Evolutionary conservation across 2,888 invertebrate genomes (phyloP).

Genomic region (Tinea trinotella): DNA sequence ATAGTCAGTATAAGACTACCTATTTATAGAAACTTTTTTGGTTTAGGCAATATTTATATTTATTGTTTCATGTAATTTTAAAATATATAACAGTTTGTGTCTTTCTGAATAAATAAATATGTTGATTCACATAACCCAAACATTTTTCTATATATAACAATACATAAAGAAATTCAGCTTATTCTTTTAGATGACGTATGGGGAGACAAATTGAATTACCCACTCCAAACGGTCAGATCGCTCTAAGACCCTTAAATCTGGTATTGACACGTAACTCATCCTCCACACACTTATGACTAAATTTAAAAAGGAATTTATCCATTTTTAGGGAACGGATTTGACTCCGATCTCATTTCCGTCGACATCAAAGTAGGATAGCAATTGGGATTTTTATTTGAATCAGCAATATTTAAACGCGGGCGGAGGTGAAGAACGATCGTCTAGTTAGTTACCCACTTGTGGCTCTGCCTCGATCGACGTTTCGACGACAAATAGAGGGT

Average conservation of each 20-base stretch:
- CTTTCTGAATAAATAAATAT: no score
- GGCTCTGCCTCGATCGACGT: slow-evolving; percentile 6
- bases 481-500: slow-evolving; percentile 12
- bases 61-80: no score
- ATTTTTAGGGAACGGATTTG: slow-evolving; percentile 60
- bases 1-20: no score
- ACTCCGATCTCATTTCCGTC: slow-evolving; percentile 69
- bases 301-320: slow-evolving; percentile 63
- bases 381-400: slow-evolving; percentile 65
- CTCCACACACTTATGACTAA: slow-evolving; percentile 46
- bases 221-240: slow-evolving; percentile 68
- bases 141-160: no score
- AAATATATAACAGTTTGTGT: no score
- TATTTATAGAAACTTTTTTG: no score
- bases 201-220: slow-evolving; percentile 47
- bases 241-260: slow-evolving; percentile 50
- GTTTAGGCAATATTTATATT: no score
- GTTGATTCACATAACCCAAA: no score
- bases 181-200: not conserved
- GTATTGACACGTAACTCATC: slow-evolving; percentile 41
- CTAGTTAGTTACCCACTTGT: slow-evolving; percentile 37
- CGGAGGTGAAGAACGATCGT: slow-evolving; percentile 28
- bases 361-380: slow-evolving; percentile 70
- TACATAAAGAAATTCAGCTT: no score
- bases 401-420: slow-evolving; percentile 59